Evolutionary conservation across 2,888 invertebrate genomes (phyloP).

Genomic region (Plemyria rubiginata): DNA sequence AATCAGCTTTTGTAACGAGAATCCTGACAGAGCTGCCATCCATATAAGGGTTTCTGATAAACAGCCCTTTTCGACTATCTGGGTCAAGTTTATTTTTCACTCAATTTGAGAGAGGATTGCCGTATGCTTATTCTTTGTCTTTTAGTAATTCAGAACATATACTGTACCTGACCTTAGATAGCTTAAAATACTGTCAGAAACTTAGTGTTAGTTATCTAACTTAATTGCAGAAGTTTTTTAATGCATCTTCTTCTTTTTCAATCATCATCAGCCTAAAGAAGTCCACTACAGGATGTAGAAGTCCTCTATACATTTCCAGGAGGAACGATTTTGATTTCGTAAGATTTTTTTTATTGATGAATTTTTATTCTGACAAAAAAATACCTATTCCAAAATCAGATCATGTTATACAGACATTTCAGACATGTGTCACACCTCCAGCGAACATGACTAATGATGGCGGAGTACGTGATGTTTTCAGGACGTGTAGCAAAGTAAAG

Average conservation of each 20-base stretch:
- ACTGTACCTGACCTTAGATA: background rate
- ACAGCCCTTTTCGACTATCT: constrained; percentile 25
- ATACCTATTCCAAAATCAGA: background rate
- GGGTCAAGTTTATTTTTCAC: constrained; percentile 33
- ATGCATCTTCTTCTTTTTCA: too few species aligned
- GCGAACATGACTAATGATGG: constrained; percentile 10
- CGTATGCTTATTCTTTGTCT: background rate
- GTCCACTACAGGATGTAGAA: too few species aligned
- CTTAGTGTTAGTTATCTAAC: too few species aligned
- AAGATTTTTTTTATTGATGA: background rate
- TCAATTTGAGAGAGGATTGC: constrained; percentile 20
- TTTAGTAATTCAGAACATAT: background rate
- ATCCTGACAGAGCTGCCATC: constrained; percentile 40
- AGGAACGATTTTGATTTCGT: too few species aligned
- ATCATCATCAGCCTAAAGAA: too few species aligned
- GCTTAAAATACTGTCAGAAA: too few species aligned
- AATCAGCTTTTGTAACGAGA: constrained; percentile 47
- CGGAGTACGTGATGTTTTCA: constrained; percentile 7
- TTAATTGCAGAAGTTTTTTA: too few species aligned
- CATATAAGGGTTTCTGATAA: constrained; percentile 33
- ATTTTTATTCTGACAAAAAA: background rate
- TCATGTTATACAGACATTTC: background rate
- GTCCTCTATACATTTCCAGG: too few species aligned
- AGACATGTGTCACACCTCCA: constrained; percentile 5
- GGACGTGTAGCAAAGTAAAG: constrained; percentile 7